Evolutionary conservation across 2,113 vertebrate species (phyloP), one percentile per base, ranked within the genome.

Genomic region (Panthera leo): DNA sequence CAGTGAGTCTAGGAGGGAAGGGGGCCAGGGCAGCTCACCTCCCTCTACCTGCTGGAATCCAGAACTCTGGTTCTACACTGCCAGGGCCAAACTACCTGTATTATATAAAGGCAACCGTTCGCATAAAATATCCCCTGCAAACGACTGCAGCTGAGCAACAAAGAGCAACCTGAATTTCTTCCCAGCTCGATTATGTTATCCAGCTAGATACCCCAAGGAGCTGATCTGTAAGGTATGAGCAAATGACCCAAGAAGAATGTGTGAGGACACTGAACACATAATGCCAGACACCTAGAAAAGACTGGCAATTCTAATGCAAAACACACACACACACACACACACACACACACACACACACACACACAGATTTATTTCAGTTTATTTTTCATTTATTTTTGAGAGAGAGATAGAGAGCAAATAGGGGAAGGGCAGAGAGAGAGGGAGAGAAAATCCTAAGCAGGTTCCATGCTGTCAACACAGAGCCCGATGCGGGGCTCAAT

Each of bases 81-180:
- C 23, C 31, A 51, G 27, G 14, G 70, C 71, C 55, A 76, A 93
- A 34, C 39, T 9, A 7, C 0, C 11, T 13, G 42, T 45, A 3
- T 31, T 34, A 42, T 5, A 19, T n/a, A 45, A 85, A 91, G 39
- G 12, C 25, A 85, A 75, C 10, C 31, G 3, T 80, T 34, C 31
- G 51, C 31, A 65, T 53, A 70, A 85, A 82, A 8, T 18, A 85
- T 70, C n/a, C 31, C 75, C 76, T 48, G 3, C 39, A 78, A 14
- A 5, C 10, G 45, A 92, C 9, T 65, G 9, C 42, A 48, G 12
- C 48, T 76, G 45, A 51, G 58, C 85, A 42, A 42, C 42, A 85
- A 78, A 21, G 29, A 97, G 87, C 36, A 82, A 79, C 34, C 9
- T 36, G 42, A 82, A 86, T 93, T 80, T 96, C 39, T 83, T 85